A percentile compares a stretch with the other conserved stretches of the same genome.
phyloP scores from a whole-genome alignment of 2,888 invertebrate genomes.

The Julus scandinavius region DNA sequence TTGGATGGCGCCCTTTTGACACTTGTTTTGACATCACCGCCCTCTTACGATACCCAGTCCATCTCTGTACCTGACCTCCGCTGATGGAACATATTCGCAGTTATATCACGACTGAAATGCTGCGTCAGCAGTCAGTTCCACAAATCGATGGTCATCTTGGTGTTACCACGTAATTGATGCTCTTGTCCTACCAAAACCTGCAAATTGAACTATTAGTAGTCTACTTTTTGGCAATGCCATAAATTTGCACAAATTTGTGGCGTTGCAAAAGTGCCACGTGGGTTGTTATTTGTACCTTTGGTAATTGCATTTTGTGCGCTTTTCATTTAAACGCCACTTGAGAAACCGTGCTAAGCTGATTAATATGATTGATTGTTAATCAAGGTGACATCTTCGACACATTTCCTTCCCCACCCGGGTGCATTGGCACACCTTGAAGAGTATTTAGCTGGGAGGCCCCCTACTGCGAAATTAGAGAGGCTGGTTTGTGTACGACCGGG shows the following conservation, averaged over 20 bases:
- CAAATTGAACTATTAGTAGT: slow-evolving; percentile 10
- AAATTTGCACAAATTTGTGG: slow-evolving; percentile 30
- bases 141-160: not conserved
- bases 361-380: slow-evolving; percentile 43
- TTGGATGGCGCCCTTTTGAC: too few species aligned
- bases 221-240: not conserved
- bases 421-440: slow-evolving; percentile 23
- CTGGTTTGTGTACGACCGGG: slow-evolving; percentile 18
- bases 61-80: too few species aligned
- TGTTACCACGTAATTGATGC: not conserved
- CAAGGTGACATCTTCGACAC: slow-evolving; percentile 44
- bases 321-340: not conserved
- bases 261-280: not conserved
- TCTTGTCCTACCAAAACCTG: not conserved
- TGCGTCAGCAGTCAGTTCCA: slow-evolving; percentile 5
- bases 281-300: not conserved
- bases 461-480: slow-evolving; percentile 17
- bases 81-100: not conserved
- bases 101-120: not conserved
- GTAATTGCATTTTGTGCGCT: not conserved
- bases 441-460: slow-evolving; percentile 3
- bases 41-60: too few species aligned
- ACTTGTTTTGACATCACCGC: too few species aligned
- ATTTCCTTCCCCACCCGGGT: not conserved
- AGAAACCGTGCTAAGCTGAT: slow-evolving; percentile 35